Base-by-base conservation (phyloP, 23 tunicate genomes). In the Oikopleura vanhoeffeni region DNA sequence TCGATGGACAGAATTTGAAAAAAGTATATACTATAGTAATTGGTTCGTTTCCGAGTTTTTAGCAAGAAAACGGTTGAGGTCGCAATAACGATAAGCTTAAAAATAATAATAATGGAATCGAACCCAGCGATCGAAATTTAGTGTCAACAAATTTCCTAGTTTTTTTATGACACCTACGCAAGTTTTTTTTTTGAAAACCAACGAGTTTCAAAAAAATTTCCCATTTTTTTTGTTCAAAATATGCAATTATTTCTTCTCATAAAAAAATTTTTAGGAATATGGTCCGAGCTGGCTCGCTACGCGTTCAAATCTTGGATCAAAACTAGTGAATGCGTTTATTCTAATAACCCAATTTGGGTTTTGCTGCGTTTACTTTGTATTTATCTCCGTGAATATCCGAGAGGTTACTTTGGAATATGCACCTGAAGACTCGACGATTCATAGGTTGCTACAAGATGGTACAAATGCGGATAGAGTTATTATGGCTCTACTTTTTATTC, bases 311-410 rank as follows among this genome's bases (percentile, higher is more conserved):
- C 40, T n/a, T 38, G 85, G 60, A 0, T 40, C 57, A 32, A 38
- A 41, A 33, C 28, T 67, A 0, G 93, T 92, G 39, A 84, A 92
- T 85, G 58, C 83, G 33, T 92, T 92, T 40, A 87, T 92, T 1
- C 49, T 92, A 87, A 87, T 92, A 34, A 92, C 97, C 0, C 97
- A 92, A 71, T 92, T 92, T 39, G 97, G 97, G 13, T 92, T 92
- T 57, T 92, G 97, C 84, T 92, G 97, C 76, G 93, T 87, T 36
- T 92, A 92, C 76, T 89, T 92, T 41, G 97, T 92, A 30, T 92
- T 92, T 41, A 92, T 92, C 86, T 93, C 87, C 0, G 91, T 87
- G 77, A 92, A 92, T 84, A 89, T 92, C 41, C 77, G 87, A 32
- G 94, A 92, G 86, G 97, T 92, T 0, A 32, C 35, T 18, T 3